Base-by-base conservation (phyloP, 2,888 invertebrate genomes). In the Osmoderma eremita region DNA sequence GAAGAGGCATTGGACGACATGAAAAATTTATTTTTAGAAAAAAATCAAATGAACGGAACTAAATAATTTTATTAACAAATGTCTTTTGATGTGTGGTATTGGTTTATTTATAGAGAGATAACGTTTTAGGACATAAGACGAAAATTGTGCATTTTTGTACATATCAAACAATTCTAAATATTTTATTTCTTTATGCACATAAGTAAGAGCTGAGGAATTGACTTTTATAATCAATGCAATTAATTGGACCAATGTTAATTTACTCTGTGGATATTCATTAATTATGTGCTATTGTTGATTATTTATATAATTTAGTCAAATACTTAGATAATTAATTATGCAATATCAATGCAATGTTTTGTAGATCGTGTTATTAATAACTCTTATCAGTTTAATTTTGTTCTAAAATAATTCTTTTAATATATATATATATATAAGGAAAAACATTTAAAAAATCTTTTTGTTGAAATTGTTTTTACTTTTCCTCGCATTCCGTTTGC, bases 11-110 rank as follows among this genome's bases (percentile, higher is more conserved):
- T 89, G 76, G 81, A 81, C 2, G 82, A 83, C 69, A 82, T 96
- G 74, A 88, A 86, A 76, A 83, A 84, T 61, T 84, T 94, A 67
- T 91, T 92, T 78, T 81, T 83, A 68, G 86, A 89, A 70, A 87
- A 86, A 76, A 87, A 85, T 75, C 69, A 69, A 56, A 62, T 69
- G 36, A 73, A 73, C 17, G 73, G 72, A 53, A 67, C 56, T 20
- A 69, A 70, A 65, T 70, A 68, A 63, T 38, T 62, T 48, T 58
- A 20, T 24, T 41, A 39, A 56, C 30, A 30, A 45, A 30, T 13
- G 15, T n/a, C 41, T 22, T 22, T 30, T 58, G 58, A 22, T 2
- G 58, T 66, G 67, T 71, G 74, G 74, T 72, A 71, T 71, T 70
- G 70, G 73, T 70, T 70, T 70, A 67, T 62, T 61, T 45, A 61